Conservation (phyloP, 2,113 vertebrate genomes). For the Verasper variegatus region DNA sequence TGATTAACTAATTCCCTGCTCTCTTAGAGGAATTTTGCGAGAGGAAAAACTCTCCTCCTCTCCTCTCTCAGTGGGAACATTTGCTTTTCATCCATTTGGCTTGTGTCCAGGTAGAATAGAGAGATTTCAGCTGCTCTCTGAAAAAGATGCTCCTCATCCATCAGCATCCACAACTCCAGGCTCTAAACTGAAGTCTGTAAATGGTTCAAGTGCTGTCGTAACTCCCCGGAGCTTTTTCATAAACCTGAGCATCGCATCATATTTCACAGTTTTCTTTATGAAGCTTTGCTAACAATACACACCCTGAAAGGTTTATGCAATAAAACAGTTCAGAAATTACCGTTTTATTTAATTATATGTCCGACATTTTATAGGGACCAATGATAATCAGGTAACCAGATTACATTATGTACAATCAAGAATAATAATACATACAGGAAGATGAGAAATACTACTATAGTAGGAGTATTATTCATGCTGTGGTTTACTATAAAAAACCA, state of each 20-base stretch:
- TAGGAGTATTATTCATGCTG: too few species aligned
- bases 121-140: conserved; percentile 69
- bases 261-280: neutral
- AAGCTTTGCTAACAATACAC: neutral
- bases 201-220: conserved; percentile 17
- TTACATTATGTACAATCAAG: too few species aligned
- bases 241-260: conserved; percentile 3
- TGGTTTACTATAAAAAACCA: neutral
- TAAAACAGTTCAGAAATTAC: too few species aligned
- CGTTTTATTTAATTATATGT: too few species aligned
- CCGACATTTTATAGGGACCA: too few species aligned
- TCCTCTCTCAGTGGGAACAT: conserved; percentile 67
- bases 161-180: conserved; percentile 21
- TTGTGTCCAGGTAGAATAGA: conserved; percentile 48
- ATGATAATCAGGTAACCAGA: too few species aligned
- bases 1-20: conserved; percentile 71
- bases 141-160: conserved; percentile 34
- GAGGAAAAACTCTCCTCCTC: conserved; percentile 53
- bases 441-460: too few species aligned
- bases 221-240: neutral
- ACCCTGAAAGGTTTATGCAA: too few species aligned
- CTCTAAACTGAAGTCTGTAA: conserved; percentile 1
- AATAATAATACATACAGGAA: too few species aligned
- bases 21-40: conserved; percentile 65
- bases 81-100: conserved; percentile 68